These are phyloP conservation scores for Abrostola tripartita DNA, from an alignment of 2,888 invertebrate genomes.

Conservation along the genomic window DNA sequence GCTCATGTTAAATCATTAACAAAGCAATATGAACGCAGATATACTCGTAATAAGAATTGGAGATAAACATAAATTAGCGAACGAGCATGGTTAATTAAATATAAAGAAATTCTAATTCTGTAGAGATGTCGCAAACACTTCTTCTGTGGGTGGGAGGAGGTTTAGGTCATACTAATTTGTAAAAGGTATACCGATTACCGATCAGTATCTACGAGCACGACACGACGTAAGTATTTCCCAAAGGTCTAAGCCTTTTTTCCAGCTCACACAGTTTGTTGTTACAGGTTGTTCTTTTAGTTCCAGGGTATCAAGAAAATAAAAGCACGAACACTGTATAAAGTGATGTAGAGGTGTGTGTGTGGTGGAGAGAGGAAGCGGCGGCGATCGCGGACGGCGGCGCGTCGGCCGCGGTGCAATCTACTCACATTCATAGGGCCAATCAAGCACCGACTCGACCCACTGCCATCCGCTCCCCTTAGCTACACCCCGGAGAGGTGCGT, in stretches of 20 bases:
- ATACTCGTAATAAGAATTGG: too few species aligned
- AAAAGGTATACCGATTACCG: constrained; percentile 1
- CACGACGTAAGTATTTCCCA: constrained; percentile 5
- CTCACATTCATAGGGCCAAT: constrained; percentile 87
- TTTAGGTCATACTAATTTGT: constrained; percentile 17
- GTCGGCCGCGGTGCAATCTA: constrained; percentile 80
- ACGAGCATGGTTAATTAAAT: not conserved
- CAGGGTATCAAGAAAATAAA: not conserved
- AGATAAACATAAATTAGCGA: not conserved
- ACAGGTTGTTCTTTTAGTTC: not conserved
- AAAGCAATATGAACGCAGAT: too few species aligned
- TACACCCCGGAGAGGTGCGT: constrained; percentile 71
- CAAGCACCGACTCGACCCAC: constrained; percentile 84
- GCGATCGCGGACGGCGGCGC: constrained; percentile 51
- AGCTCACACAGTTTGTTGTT: not conserved
- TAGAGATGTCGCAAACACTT: not conserved
- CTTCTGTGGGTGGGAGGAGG: constrained; percentile 17
- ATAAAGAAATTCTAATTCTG: not conserved
- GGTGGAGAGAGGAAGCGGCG: constrained; percentile 50
- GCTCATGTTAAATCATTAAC: too few species aligned
- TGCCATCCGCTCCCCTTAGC: constrained; percentile 78
- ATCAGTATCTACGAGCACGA: constrained; percentile 1
- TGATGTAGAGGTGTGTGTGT: constrained; percentile 47
- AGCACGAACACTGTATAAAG: constrained; percentile 1
- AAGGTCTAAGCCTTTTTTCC: constrained; percentile 1